A percentile compares a stretch with the other conserved stretches of the same genome.
phyloP scores from a whole-genome alignment of 1,140 invertebrate genomes.

The Microplitis demolitor region DNA sequence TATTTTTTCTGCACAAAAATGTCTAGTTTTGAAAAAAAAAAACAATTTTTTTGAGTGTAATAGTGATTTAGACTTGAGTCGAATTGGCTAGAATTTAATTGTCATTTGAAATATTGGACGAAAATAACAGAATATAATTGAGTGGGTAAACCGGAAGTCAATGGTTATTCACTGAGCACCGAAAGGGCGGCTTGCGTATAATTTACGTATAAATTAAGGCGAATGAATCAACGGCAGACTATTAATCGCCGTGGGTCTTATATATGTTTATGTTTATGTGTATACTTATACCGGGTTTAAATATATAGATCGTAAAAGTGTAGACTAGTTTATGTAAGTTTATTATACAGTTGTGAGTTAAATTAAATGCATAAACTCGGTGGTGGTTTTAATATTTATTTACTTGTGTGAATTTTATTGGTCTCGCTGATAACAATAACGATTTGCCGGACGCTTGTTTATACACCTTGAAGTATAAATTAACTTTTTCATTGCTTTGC shows the following conservation, averaged over 20 bases:
- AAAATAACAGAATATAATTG: not conserved
- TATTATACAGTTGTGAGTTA: too few species aligned
- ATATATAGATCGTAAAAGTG: too few species aligned
- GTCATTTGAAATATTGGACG: not conserved
- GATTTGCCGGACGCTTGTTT: constrained; percentile 31
- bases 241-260: constrained; percentile 51
- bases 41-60: too few species aligned
- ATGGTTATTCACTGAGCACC: constrained; percentile 58
- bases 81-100: not conserved
- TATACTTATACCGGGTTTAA: too few species aligned
- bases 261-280: too few species aligned
- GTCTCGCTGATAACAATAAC: constrained; percentile 41
- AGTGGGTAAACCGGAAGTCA: constrained; percentile 47
- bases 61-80: too few species aligned
- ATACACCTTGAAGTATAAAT: constrained; percentile 26
- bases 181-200: constrained; percentile 52
- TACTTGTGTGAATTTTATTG: not conserved
- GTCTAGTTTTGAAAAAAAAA: too few species aligned
- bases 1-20: too few species aligned
- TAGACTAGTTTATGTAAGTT: too few species aligned
- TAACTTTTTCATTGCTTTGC: constrained; percentile 16
- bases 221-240: constrained; percentile 48
- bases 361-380: too few species aligned
- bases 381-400: not conserved
- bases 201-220: constrained; percentile 50